Evolutionary conservation across 1,140 invertebrate species (phyloP), one percentile per base, ranked within the genome.

Genomic region (Formica selysi): DNA sequence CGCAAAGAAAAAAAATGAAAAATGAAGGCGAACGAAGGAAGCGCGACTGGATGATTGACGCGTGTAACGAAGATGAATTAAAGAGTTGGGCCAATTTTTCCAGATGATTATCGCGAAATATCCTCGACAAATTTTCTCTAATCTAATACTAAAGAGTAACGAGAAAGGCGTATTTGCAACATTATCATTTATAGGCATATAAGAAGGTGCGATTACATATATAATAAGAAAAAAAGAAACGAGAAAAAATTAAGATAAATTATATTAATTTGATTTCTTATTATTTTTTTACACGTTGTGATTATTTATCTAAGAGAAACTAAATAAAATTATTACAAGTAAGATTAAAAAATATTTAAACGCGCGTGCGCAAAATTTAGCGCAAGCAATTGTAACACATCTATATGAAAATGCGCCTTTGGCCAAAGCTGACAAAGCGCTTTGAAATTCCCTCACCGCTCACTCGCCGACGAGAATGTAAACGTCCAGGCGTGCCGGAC

Each of bases 41-140:
- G 32, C 48, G 64, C 19, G 41, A 0, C 19, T 29, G 38, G 26
- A 83, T 76, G 89, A 90, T 90, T 71, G 89, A 90, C 89, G 83
- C 76, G 76, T 48, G 41, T 90, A 90, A 90, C 76, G 89, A 86
- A 88, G 89, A 90, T 86, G 57, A 90, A 90, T 90, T 90, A 76
- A 87, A 81, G 87, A 62, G 88, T 59, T 22, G 51, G 48, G 26
- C 29, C 68, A 64, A 68, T 68, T 32, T 64, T 65, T 83, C 61
- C 22, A 59, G 71, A 65, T 59, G 44, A 13, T 48, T 78, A 67
- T 78, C 70, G 59, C 71, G 71, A 38, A 48, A 36, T 41, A 78
- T 64, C 26, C 62, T 65, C 61, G 81, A 85, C 81, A 85, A 85
- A 85, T 85, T 85, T 38, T 64, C 48, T 59, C 48, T 79, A 13